Evolutionary conservation across 2,113 vertebrate species (phyloP).

Genomic region (Grammomys dolichurus): DNA sequence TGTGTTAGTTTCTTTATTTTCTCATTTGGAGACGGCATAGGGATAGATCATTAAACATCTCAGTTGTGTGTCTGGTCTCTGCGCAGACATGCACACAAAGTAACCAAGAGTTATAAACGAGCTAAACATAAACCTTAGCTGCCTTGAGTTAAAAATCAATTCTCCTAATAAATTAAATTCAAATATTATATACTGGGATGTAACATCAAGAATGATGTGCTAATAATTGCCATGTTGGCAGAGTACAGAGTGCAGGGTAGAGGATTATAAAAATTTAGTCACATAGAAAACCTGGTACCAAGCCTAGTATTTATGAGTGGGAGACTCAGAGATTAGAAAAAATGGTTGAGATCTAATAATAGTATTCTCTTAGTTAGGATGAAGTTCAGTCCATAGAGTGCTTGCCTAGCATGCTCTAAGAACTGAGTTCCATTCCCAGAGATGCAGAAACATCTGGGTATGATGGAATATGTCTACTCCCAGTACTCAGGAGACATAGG

Average conservation of each 20-base stretch:
- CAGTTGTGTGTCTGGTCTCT: slow-evolving; percentile 46
- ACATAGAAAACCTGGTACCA: slow-evolving; percentile 79
- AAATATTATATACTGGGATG: slow-evolving; percentile 77
- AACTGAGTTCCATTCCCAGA: neutral
- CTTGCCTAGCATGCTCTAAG: neutral
- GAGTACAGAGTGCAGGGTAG: slow-evolving; percentile 67
- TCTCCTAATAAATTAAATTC: slow-evolving; percentile 85
- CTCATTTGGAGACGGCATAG: slow-evolving; percentile 57
- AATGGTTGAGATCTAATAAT: slow-evolving; percentile 60
- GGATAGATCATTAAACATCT: slow-evolving; percentile 42
- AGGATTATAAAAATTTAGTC: slow-evolving; percentile 79
- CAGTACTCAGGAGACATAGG: neutral
- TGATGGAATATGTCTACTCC: neutral
- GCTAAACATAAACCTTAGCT: slow-evolving; percentile 84
- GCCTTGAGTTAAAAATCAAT: slow-evolving; percentile 86
- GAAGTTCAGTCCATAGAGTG: neutral
- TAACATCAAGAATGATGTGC: slow-evolving; percentile 84
- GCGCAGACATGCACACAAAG: slow-evolving; percentile 25
- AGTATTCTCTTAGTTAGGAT: neutral
- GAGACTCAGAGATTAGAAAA: slow-evolving; percentile 68
- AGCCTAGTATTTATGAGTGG: slow-evolving; percentile 57
- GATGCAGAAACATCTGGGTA: neutral
- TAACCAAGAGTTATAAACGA: slow-evolving; percentile 79
- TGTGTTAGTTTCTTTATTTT: slow-evolving; percentile 42
- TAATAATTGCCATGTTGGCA: slow-evolving; percentile 85